phyloP scores from a whole-genome alignment of 2,888 invertebrate species.

The Anodontia alba region DNA sequence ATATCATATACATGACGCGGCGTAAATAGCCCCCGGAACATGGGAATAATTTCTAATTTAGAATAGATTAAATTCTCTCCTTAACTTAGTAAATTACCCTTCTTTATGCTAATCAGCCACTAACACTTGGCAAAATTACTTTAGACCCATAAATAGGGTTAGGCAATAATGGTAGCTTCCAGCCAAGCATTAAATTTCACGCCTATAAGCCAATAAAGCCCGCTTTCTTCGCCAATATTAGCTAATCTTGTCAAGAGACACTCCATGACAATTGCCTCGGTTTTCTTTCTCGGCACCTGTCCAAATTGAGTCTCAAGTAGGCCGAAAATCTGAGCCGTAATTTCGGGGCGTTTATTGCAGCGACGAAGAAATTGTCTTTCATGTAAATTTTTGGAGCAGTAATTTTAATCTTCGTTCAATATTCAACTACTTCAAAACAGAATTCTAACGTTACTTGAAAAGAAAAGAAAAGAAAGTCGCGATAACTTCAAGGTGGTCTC shows the following conservation, averaged over 20 bases:
- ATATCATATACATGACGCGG: too few relatives aligned
- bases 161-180: constrained; percentile 28
- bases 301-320: constrained; percentile 8
- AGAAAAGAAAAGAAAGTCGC: neutral
- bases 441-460: neutral
- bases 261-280: constrained; percentile 9
- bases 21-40: neutral
- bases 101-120: constrained; percentile 23
- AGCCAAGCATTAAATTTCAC: constrained; percentile 31
- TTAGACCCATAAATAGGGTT: constrained; percentile 20
- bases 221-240: constrained; percentile 25
- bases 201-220: constrained; percentile 31
- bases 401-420: neutral
- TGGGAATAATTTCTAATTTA: constrained; percentile 41
- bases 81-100: constrained; percentile 44
- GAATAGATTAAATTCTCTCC: constrained; percentile 50
- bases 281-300: constrained; percentile 11
- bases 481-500: neutral
- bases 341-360: neutral
- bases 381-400: constrained; percentile 3
- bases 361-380: neutral
- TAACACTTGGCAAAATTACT: constrained; percentile 35
- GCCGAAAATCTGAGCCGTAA: neutral
- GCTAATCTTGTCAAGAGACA: constrained; percentile 19
- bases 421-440: constrained; percentile 9